Conservation (phyloP, 2,113 vertebrate genomes). For the Mustela lutreola region DNA sequence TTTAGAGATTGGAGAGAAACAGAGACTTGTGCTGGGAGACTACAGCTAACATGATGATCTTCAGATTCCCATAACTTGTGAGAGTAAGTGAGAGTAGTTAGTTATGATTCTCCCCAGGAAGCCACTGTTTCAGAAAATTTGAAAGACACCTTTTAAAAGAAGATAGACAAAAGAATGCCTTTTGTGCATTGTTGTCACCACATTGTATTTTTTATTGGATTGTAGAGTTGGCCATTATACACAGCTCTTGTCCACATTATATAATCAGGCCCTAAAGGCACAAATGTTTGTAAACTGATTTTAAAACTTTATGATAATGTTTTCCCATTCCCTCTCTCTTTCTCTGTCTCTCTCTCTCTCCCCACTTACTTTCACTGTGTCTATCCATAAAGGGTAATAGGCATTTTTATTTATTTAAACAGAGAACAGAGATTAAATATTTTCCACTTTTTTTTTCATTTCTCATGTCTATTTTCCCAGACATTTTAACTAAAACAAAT, state of each 20-base stretch:
- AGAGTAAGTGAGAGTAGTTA: neutral
- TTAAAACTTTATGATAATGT: neutral
- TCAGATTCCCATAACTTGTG: neutral
- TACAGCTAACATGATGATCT: neutral
- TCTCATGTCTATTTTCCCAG: neutral
- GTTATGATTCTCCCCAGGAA: neutral
- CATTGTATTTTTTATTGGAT: too few relatives aligned
- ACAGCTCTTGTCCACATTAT: neutral
- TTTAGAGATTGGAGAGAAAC: neutral
- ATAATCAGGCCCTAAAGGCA: neutral
- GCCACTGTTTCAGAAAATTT: neutral
- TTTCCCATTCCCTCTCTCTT: neutral
- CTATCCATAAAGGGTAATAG: neutral
- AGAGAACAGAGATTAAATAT: neutral
- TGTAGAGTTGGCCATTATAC: neutral
- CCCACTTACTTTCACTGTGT: neutral
- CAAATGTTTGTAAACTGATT: neutral
- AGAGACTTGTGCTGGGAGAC: neutral
- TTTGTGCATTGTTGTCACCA: neutral
- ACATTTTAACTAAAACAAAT: neutral
- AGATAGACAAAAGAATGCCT: neutral
- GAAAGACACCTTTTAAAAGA: neutral
- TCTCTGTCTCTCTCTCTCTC: neutral
- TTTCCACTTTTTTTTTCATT: neutral
- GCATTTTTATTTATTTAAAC: neutral